phyloP scores from a whole-genome alignment of 2,797 vertebrate species.

The Fringilla coelebs region DNA sequence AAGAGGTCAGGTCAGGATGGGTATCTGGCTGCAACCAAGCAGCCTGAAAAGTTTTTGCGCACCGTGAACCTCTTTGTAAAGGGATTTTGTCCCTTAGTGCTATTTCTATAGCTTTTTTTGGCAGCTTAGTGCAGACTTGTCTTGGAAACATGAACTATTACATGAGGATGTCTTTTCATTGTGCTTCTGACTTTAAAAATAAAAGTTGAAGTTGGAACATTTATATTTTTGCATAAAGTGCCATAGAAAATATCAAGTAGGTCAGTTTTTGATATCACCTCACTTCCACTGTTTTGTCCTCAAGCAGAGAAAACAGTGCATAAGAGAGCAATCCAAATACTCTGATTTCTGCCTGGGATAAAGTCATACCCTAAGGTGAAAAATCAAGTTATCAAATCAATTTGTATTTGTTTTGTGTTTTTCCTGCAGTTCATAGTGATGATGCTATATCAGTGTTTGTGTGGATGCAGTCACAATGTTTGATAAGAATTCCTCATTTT shows the following conservation, averaged over 20 bases:
- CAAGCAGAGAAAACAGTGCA: neutral
- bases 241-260: fast-evolving
- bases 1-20: neutral
- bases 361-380: neutral
- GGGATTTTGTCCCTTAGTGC: neutral
- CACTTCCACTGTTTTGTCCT: neutral
- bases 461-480: neutral
- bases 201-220: neutral
- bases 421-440: fast-evolving
- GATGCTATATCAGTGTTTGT: neutral
- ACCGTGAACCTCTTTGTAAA: neutral
- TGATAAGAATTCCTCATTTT: neutral
- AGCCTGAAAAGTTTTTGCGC: neutral
- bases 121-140: neutral
- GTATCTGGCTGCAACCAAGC: neutral
- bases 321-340: neutral
- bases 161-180: fast-evolving
- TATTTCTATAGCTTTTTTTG: neutral
- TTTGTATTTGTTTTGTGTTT: neutral
- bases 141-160: neutral
- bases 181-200: neutral
- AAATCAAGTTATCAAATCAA: neutral
- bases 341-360: neutral
- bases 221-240: neutral
- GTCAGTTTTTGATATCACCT: neutral